A percentile compares a stretch with the other conserved stretches of the same genome.
Conservation (phyloP, 2,888 invertebrate species). For the Tholera decimalis region DNA sequence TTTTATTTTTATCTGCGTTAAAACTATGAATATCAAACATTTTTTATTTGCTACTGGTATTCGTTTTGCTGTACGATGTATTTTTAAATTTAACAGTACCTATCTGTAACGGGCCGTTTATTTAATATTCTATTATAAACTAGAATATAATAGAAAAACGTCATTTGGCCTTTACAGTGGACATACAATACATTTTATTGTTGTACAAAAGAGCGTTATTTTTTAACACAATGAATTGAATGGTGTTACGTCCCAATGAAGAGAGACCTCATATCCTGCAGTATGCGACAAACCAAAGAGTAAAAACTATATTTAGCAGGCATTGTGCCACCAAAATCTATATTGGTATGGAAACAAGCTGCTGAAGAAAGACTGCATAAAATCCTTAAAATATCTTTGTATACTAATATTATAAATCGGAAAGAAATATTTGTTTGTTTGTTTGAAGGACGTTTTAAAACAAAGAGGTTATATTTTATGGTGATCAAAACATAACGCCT, state of each 20-base stretch:
- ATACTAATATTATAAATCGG: too few relatives aligned
- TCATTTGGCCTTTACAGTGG: conserved; percentile 34
- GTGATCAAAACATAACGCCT: too few relatives aligned
- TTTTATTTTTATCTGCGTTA: too few relatives aligned
- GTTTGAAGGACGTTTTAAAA: too few relatives aligned
- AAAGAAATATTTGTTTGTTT: too few relatives aligned
- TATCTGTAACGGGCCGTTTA: not conserved
- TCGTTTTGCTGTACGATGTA: not conserved
- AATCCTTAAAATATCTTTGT: too few relatives aligned
- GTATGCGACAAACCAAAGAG: conserved; percentile 40
- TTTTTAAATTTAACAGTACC: too few relatives aligned
- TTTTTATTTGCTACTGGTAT: not conserved
- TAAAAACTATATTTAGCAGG: conserved; percentile 60
- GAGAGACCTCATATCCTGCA: conserved; percentile 64
- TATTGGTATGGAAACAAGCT: not conserved
- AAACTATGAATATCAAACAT: not conserved
- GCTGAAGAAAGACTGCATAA: too few relatives aligned
- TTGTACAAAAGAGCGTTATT: conserved; percentile 41
- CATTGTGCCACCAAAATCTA: conserved; percentile 15
- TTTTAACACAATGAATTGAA: conserved; percentile 40
- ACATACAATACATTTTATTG: conserved; percentile 50
- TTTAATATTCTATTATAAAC: conserved; percentile 8
- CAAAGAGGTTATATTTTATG: too few relatives aligned
- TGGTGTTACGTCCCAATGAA: conserved; percentile 36
- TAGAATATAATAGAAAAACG: conserved; percentile 44